Conservation (phyloP, 2,888 invertebrate genomes). For the Aphrophora alni region DNA sequence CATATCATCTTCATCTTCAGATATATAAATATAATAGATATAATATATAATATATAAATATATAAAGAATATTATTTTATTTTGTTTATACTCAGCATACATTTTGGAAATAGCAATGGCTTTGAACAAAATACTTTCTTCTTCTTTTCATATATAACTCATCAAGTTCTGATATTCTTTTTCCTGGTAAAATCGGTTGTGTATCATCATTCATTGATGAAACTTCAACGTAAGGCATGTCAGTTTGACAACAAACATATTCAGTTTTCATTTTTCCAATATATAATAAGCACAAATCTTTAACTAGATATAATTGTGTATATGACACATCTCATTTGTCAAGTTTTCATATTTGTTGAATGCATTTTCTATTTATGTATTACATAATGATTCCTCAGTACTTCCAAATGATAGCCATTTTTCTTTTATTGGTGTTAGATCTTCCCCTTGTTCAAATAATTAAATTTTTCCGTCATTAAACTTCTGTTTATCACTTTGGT, state of each 20-base stretch:
- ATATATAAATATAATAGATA: too few species aligned
- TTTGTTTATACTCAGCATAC: background rate
- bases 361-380: background rate
- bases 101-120: background rate
- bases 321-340: background rate
- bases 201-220: background rate
- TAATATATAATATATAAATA: too few species aligned
- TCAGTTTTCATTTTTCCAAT: background rate
- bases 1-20: background rate
- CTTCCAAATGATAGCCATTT: background rate
- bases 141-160: background rate
- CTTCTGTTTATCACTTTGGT: background rate
- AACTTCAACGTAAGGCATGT: background rate
- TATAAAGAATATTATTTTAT: too few species aligned
- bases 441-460: background rate
- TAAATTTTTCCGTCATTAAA: too few species aligned
- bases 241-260: background rate
- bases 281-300: background rate
- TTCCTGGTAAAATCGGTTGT: background rate
- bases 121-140: background rate
- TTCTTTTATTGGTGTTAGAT: background rate
- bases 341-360: background rate
- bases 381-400: background rate
- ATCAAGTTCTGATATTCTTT: background rate
- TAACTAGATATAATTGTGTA: background rate